Conservation (phyloP, 2,113 vertebrate species). For the Malurus elegans region DNA sequence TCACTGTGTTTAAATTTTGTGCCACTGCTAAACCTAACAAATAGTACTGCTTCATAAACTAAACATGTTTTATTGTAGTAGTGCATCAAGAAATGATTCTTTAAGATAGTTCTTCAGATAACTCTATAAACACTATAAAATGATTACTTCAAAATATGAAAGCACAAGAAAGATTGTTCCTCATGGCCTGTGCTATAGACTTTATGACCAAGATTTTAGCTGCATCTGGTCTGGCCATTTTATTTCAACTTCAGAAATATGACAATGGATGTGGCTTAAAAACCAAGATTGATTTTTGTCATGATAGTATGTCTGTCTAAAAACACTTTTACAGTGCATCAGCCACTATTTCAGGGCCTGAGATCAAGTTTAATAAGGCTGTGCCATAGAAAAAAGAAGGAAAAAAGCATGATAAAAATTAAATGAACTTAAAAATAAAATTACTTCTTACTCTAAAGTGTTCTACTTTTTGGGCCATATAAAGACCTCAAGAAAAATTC, state of each 20-base stretch:
- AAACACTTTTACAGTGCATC: background rate
- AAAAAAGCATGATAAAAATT: background rate
- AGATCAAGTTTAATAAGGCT: background rate
- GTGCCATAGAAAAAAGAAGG: background rate
- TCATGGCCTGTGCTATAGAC: background rate
- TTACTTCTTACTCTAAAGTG: background rate
- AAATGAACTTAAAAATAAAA: background rate
- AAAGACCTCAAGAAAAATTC: background rate
- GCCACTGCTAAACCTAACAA: constrained; percentile 30
- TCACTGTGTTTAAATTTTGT: background rate
- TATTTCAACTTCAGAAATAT: background rate
- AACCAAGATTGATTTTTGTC: background rate
- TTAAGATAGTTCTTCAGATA: background rate
- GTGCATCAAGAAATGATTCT: background rate
- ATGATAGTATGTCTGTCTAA: background rate
- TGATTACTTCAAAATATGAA: background rate
- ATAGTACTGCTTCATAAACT: constrained; percentile 32
- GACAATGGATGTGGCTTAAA: background rate
- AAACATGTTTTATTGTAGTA: background rate
- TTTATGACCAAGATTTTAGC: background rate
- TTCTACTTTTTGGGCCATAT: background rate
- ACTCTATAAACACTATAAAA: background rate
- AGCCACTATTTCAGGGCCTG: background rate
- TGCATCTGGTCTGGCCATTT: background rate
- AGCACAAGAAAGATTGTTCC: background rate